Base-by-base conservation (phyloP, 37 sponge, comb jelly and placozoan genomes). In the Eunapius fragilis region DNA sequence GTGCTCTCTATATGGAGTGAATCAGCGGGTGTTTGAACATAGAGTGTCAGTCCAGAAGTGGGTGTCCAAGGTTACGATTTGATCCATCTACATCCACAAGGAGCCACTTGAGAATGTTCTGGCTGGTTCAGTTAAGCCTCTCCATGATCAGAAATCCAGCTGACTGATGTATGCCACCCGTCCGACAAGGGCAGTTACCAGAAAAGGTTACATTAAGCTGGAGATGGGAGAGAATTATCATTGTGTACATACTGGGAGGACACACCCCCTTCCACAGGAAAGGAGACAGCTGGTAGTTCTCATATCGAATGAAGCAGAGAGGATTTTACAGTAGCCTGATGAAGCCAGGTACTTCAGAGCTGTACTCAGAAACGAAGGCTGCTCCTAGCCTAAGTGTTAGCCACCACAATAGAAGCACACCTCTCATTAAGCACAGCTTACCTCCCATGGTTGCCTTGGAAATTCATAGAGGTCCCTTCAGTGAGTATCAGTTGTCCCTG, bases 231-330 rank as follows among this genome's bases (percentile, higher is more conserved):
- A 70, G 25, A 69, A 2, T 10, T 22, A 31, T 49, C 69, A 9
- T 31, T 80, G 12, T 9, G 11, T 28, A 5, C 67, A 50, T 0
- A 49, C 26, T 30, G 9, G 6, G 25, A 80, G 68, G 26, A 58
- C 73, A 72, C 31, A 72, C 73, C 73, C 73, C 73, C 31, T 72
- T 70, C 89, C 89, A 89, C 12, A 58, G 10, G 27, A 48, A 25
- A 79, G 89, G 89, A 24, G 89, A 22, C 30, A 37, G 25, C 22
- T 58, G 58, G 58, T 72, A 12, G 27, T 24, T 22, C 13, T 71
- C 78, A 48, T 84, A 89, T 30, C 41, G 75, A 2, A 89, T 69
- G 26, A 89, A 89, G 49, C 95, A 94, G n/a, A 91, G 76, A 37
- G 91, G 86, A 74, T 94, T 94, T 50, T 71, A 74, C 30, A 81